A percentile compares a stretch with the other conserved stretches of the same genome.
These are phyloP conservation scores for Corythaixoides concolor DNA, from an alignment of 2,113 vertebrate genomes.

Conservation along the genomic window DNA sequence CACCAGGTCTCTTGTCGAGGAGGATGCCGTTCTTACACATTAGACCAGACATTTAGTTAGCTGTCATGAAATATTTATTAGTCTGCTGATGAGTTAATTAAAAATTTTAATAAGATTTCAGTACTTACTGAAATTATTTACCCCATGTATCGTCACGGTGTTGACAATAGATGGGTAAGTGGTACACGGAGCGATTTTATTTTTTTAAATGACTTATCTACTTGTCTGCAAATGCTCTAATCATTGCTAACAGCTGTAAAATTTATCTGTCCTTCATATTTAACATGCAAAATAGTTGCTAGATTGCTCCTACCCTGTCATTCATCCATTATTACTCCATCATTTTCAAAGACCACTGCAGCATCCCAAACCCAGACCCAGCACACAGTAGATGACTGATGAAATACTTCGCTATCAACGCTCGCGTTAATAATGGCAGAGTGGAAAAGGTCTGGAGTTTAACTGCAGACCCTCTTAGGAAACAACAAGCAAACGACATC, in stretches of 20 bases:
- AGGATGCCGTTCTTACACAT: neutral
- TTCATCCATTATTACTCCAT: neutral
- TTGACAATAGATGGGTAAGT: neutral
- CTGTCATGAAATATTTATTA: slow-evolving; percentile 30
- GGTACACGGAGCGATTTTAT: neutral
- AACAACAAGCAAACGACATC: neutral
- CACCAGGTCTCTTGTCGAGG: neutral
- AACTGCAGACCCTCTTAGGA: neutral
- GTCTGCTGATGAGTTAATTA: slow-evolving; percentile 21
- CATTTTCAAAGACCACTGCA: neutral
- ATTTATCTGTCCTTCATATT: neutral
- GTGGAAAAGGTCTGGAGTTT: neutral
- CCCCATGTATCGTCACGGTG: neutral
- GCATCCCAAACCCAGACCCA: neutral
- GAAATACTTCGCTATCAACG: neutral
- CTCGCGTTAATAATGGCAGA: neutral
- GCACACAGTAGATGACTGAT: neutral
- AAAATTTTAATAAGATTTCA: slow-evolving; percentile 1
- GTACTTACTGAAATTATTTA: neutral
- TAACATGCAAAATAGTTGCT: neutral
- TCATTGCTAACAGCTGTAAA: neutral
- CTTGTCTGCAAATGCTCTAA: slow-evolving; percentile 6
- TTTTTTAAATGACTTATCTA: neutral
- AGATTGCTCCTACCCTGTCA: neutral
- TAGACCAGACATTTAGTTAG: neutral